Evolutionary conservation across 2,888 invertebrate genomes (phyloP).

Genomic region (Andrena dorsata): DNA sequence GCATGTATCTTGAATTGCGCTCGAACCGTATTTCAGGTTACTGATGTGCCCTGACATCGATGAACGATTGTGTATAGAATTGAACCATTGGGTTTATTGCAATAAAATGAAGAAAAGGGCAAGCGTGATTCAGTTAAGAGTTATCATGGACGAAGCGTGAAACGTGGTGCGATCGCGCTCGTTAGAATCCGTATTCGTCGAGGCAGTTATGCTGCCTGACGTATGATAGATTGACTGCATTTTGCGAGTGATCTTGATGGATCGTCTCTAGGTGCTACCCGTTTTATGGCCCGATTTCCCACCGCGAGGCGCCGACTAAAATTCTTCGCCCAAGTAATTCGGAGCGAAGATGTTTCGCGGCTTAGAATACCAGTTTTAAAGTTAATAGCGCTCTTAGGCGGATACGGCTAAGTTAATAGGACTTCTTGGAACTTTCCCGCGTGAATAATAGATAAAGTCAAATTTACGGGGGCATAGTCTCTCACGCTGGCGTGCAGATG

Average conservation of each 20-base stretch:
- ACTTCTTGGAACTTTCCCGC: constrained; percentile 31
- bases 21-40: too few relatives aligned
- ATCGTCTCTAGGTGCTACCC: constrained; percentile 13
- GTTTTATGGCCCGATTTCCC: constrained; percentile 33
- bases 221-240: constrained; percentile 55
- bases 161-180: constrained; percentile 17
- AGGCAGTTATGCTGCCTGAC: constrained; percentile 36
- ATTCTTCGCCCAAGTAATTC: constrained; percentile 22
- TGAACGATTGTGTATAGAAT: background rate
- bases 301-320: constrained; percentile 2
- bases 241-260: constrained; percentile 56
- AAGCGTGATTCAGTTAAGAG: constrained; percentile 13
- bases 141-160: constrained; percentile 15
- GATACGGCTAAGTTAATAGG: constrained; percentile 38
- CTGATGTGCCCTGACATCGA: background rate
- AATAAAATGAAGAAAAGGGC: background rate
- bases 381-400: constrained; percentile 25
- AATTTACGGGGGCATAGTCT: constrained; percentile 31
- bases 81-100: background rate
- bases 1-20: too few relatives aligned
- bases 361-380: constrained; percentile 33
- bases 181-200: constrained; percentile 35
- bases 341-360: constrained; percentile 18
- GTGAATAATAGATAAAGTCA: constrained; percentile 45
- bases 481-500: constrained; percentile 4